A percentile compares a stretch with the other conserved stretches of the same genome.
Evolutionary conservation across 2,797 vertebrate species (phyloP).

Genomic region (Anguilla obscura): DNA sequence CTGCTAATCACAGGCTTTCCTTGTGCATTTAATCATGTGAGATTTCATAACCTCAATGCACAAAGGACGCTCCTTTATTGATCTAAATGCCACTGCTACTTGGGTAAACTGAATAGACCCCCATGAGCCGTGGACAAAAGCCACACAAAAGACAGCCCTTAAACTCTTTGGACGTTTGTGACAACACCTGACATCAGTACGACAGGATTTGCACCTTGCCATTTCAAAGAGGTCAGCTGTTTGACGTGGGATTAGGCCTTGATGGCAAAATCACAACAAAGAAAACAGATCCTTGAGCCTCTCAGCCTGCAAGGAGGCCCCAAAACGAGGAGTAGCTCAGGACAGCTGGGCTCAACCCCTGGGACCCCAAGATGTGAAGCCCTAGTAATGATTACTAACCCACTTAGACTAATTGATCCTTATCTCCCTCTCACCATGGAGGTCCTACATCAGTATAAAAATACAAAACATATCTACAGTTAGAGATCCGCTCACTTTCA

Average conservation of each 20-base stretch:
- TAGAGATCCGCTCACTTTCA: not conserved
- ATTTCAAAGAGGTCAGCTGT: conserved; percentile 31
- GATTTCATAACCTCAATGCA: conserved; percentile 35
- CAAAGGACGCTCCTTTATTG: conserved; percentile 33
- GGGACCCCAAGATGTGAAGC: conserved; percentile 20
- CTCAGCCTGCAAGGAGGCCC: conserved; percentile 19
- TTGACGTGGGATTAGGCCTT: conserved; percentile 35
- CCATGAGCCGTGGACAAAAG: conserved; percentile 26
- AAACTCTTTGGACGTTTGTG: conserved; percentile 31
- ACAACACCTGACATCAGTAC: conserved; percentile 35
- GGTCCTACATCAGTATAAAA: not conserved
- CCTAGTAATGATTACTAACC: conserved; percentile 35
- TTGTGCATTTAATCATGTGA: conserved; percentile 22
- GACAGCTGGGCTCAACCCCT: conserved; percentile 32
- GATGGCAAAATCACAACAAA: conserved; percentile 32
- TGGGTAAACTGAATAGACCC: conserved; percentile 32
- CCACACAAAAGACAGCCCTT: conserved; percentile 35
- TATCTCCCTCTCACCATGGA: conserved; percentile 24
- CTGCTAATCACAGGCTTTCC: not conserved
- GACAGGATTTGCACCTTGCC: conserved; percentile 29
- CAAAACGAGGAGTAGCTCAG: not conserved
- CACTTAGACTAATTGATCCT: conserved; percentile 26
- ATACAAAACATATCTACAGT: not conserved
- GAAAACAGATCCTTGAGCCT: conserved; percentile 13
- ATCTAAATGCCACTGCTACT: conserved; percentile 36